Evolutionary conservation across 2,113 vertebrate species (phyloP).

Genomic region (Lampris megalopsis): DNA sequence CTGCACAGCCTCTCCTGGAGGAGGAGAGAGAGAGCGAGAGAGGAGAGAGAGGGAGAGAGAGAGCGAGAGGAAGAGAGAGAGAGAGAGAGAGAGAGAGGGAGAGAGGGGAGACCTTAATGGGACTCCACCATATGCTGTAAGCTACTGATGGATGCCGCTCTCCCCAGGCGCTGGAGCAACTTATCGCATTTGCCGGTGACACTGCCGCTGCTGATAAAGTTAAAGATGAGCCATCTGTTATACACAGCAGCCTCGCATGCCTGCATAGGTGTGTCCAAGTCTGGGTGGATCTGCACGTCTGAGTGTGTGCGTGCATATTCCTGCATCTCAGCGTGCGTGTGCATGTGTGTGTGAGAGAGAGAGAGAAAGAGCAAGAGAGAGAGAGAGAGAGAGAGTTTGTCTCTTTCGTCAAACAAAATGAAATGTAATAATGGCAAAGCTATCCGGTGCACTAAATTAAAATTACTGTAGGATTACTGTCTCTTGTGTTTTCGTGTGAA

Average conservation of each 20-base stretch:
- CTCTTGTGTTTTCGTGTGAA: too few relatives aligned
- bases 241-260: slow-evolving; percentile 43
- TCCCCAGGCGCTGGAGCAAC: slow-evolving; percentile 58
- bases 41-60: too few relatives aligned
- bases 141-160: slow-evolving; percentile 61
- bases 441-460: too few relatives aligned
- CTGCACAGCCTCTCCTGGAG: slow-evolving; percentile 42
- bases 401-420: too few relatives aligned
- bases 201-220: slow-evolving; percentile 63
- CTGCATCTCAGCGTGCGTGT: slow-evolving; percentile 28
- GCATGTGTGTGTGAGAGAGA: too few relatives aligned
- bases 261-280: slow-evolving; percentile 23
- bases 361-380: too few relatives aligned
- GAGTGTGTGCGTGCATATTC: slow-evolving; percentile 17
- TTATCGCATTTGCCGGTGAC: slow-evolving; percentile 56
- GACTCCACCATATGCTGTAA: slow-evolving; percentile 70
- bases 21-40: too few relatives aligned
- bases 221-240: slow-evolving; percentile 79
- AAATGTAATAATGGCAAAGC: too few relatives aligned
- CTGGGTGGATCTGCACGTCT: background rate
- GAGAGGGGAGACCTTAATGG: slow-evolving; percentile 62
- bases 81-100: slow-evolving; percentile 36
- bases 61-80: too few relatives aligned
- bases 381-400: too few relatives aligned
- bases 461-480: too few relatives aligned